Base-by-base conservation (phyloP, 2,888 invertebrate species). In the Sinohyriopsis cumingii region DNA sequence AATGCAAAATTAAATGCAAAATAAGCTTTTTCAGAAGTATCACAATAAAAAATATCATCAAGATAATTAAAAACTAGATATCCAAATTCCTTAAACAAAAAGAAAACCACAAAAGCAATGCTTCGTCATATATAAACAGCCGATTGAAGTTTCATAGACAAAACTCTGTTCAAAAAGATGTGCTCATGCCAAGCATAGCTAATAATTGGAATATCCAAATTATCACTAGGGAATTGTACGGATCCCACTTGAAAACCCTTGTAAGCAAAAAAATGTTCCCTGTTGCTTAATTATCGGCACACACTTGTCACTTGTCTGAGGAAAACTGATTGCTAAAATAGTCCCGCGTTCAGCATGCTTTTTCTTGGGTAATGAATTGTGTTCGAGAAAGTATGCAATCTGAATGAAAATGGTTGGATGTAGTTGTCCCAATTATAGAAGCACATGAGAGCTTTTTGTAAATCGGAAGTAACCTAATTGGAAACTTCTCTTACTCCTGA, bases 341-440 rank as follows among this genome's bases (percentile, higher is more conserved):
- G 54, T 59, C 3, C 25, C 18, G 9, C 53, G 12, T 53, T 59
- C 65, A 18, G 18, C 9, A 53, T 60, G 33, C 25, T 53, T 62
- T 61, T 61, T 67, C 33, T 67, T 55, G 9, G 61, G 56, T 25
- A 61, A 55, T 28, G 28, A 60, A 55, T 67, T 45, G 3, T 7
- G 7, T 67, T 9, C 55, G n/a, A 33, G 67, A 55, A 18, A 62
- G n/a, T n/a, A 59, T n/a, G 45, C 18, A 24, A 19, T 5, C 5
- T 3, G 22, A n/a, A 7, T 54, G 3, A 24, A 55, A 55, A 22
- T 28, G 22, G 55, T 63, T 63, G 19, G 12, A n/a, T 24, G 54
- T 55, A 24, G 24, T 53, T n/a, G 63, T 15, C 15, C 63, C 24
- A 53, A 63, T 33, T n/a, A 63, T 25, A 22, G 63, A 45, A 45